phyloP scores from a whole-genome alignment of 2,797 vertebrate species.

The Amphiprion clarkii region DNA sequence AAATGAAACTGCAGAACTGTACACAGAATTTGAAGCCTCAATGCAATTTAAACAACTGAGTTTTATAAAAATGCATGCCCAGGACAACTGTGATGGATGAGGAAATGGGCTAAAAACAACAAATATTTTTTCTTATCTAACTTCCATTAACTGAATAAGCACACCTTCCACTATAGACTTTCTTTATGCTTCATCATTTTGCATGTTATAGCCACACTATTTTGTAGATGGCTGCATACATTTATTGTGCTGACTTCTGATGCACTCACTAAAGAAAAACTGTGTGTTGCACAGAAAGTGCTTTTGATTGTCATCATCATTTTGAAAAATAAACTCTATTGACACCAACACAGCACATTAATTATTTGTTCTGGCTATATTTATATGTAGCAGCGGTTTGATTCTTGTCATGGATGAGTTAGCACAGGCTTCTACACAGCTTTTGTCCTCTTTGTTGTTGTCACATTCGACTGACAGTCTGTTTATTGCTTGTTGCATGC shows the following conservation, averaged over 20 bases:
- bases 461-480: constrained; percentile 37
- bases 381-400: constrained; percentile 33
- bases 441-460: constrained; percentile 23
- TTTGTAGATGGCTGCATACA: neutral
- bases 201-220: neutral
- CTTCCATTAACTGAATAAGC: too few relatives aligned
- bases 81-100: too few relatives aligned
- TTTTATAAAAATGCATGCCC: too few relatives aligned
- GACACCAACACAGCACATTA: constrained; percentile 42
- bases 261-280: neutral
- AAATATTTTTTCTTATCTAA: too few relatives aligned
- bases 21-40: too few relatives aligned
- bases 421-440: constrained; percentile 1
- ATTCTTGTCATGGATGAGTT: constrained; percentile 48
- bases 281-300: neutral
- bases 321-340: constrained; percentile 39
- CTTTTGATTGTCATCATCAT: constrained; percentile 37
- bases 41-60: too few relatives aligned
- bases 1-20: too few relatives aligned
- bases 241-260: neutral
- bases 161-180: neutral
- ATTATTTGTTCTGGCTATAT: constrained; percentile 42
- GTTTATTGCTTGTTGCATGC: constrained; percentile 29
- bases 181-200: too few relatives aligned
- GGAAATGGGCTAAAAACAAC: too few relatives aligned